Base-by-base conservation (phyloP, 2,797 vertebrate species). In the Galaxias olidus region DNA sequence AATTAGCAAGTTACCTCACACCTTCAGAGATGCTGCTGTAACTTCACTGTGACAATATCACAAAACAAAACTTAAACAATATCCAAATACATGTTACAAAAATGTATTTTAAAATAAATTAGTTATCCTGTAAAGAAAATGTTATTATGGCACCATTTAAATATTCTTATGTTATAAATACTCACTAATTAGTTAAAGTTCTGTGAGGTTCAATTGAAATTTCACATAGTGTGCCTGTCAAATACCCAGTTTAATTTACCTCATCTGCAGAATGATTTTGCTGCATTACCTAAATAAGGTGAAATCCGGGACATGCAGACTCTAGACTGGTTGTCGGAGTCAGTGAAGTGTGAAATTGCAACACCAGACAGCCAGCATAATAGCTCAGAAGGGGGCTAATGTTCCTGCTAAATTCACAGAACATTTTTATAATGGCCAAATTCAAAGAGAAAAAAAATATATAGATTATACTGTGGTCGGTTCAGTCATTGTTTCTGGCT, bases 301-400 rank as follows among this genome's bases (percentile, higher is more conserved):
- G 90, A 92, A 92, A 93, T 93, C 77, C 90, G 88, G 90, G 90
- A 82, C 92, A 91, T 73, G 86, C 84, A 89, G 86, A 84, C 85
- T 86, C 87, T 86, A 84, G 85, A 74, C 86, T 90, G 88, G 87
- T 87, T 92, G 90, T 94, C 88, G 70, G 87, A 92, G 83, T 89
- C 90, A 88, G 87, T 91, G 84, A 82, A 92, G 92, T 92, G 92
- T 93, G 90, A 93, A 94, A 94, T 93, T 93, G 87, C 90, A 91
- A 89, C 90, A 92, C 88, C 91, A 93, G 93, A 93, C 92, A 93
- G 90, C 82, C 77, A 69, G 86, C 88, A 93, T 93, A 94, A 94
- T 92, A 90, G 91, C 92, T 87, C 93, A 91, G 91, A 93, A 93
- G 92, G 93, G 91, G 93, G 89, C 89, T 91, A 91, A 91, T 93